Evolutionary conservation across 1,140 invertebrate species (phyloP), one percentile per base, ranked within the genome.

Genomic region (Drosophila hydei): DNA sequence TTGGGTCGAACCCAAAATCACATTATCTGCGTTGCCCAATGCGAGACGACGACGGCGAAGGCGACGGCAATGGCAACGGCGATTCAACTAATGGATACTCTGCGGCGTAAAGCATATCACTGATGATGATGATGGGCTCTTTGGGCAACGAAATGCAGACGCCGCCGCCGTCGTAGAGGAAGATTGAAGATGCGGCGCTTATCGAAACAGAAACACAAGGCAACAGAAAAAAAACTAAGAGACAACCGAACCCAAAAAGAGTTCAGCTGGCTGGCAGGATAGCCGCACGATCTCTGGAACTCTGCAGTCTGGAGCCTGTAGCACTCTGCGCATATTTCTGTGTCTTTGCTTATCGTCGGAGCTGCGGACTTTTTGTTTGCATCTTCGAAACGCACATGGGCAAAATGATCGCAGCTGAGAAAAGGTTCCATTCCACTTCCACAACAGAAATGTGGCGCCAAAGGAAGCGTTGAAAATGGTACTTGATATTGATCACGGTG

Each of bases 161-260:
- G 83, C 72, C 76, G 81, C 67, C 77, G 76, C 73, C 78, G 77
- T 58, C 27, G 51, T 12, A 33, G 45, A 73, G 55, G 72, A 90
- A 90, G 88, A 90, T 90, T 90, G 88, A 90, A 90, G 88, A 90
- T 90, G 88, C 83, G 81, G 79, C 83, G 88, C 88, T 90, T 90
- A 90, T 90, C 88, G 79, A 59, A 59, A 79, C 68, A 51, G 51
- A 60, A 60, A 61, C 21, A 71, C 25, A 65, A 50, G 45, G 61
- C 16, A 38, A 42, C 8, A 19, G 14, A 30, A 47, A 62, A 45
- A 60, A 23, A 47, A 23, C 12, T n/a, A 25, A 23, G 12, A 21
- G 45, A n/a, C 21, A 59, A 75, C 54, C 27, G 18, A 63, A 48
- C 54, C 59, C 74, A 25, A 85, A 85, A 85, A 75, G 64, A 85